These are phyloP conservation scores for Parascotia fuliginaria DNA, from an alignment of 2,888 invertebrate genomes.

Conservation along the genomic window DNA sequence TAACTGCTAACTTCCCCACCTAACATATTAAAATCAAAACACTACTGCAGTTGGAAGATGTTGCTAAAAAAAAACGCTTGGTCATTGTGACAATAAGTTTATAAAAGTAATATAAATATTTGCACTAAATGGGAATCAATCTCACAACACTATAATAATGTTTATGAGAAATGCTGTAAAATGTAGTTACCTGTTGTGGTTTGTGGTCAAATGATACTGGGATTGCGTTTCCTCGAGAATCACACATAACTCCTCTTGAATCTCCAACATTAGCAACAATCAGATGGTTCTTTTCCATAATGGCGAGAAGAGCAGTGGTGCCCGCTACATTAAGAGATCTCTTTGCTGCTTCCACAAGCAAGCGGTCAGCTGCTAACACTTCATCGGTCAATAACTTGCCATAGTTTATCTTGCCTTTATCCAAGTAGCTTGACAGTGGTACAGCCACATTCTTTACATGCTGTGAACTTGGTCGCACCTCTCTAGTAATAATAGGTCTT, in stretches of 20 bases:
- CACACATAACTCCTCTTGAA: constrained; percentile 98
- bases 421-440: constrained; percentile 88
- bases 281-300: constrained; percentile 92
- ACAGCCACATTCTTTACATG: constrained; percentile 77
- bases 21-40: too few relatives aligned
- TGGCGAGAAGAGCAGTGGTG: constrained; percentile 96
- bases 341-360: constrained; percentile 93
- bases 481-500: constrained; percentile 82
- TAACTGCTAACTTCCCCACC: too few relatives aligned
- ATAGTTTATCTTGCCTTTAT: constrained; percentile 91
- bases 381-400: constrained; percentile 94
- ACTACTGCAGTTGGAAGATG: too few relatives aligned
- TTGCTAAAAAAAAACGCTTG: too few relatives aligned
- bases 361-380: constrained; percentile 93
- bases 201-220: constrained; percentile 98
- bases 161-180: neutral
- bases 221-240: constrained; percentile 94
- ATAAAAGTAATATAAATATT: too few relatives aligned
- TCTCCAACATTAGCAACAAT: constrained; percentile 99
- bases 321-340: constrained; percentile 92
- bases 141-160: too few relatives aligned
- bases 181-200: constrained; percentile 92
- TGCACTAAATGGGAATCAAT: too few relatives aligned
- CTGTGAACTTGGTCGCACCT: constrained; percentile 81
- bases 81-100: too few relatives aligned